Percentiles rank a stretch among this genome's conserved stretches.
These are phyloP conservation scores for Drosophila navojoa DNA, from an alignment of 1,140 invertebrate species.

Conservation along the genomic window DNA sequence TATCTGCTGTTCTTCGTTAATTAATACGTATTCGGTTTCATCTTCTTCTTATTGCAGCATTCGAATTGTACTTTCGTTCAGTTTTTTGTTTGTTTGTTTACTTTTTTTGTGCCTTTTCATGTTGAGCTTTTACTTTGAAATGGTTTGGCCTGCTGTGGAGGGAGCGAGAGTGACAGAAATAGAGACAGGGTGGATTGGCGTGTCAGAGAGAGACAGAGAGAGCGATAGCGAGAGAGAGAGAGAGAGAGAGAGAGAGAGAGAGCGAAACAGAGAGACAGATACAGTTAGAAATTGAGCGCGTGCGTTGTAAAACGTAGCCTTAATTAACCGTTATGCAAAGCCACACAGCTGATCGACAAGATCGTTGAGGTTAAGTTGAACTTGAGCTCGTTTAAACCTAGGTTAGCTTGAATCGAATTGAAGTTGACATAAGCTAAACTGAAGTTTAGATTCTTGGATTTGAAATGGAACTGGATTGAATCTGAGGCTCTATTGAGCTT, in stretches of 20 bases:
- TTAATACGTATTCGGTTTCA: conserved; percentile 11
- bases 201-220: conserved; percentile 1
- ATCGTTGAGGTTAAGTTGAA: background rate
- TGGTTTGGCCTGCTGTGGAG: conserved; percentile 65
- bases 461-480: background rate
- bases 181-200: background rate
- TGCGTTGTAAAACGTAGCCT: conserved; percentile 39
- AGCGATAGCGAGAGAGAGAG: background rate
- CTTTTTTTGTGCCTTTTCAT: conserved; percentile 60
- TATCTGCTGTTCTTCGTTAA: conserved; percentile 27
- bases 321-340: conserved; percentile 25
- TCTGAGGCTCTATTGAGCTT: background rate
- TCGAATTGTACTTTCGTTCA: conserved; percentile 70
- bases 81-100: conserved; percentile 14
- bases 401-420: conserved; percentile 1
- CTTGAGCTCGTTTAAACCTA: background rate
- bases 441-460: background rate
- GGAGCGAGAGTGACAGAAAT: conserved; percentile 4
- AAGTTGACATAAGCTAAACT: background rate
- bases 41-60: conserved; percentile 28
- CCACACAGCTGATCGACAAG: conserved; percentile 13
- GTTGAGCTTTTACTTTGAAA: conserved; percentile 82
- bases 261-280: background rate
- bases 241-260: background rate
- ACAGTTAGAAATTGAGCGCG: conserved; percentile 12